phyloP scores from a whole-genome alignment of 1,140 invertebrate genomes.

The Eueides isabella region DNA sequence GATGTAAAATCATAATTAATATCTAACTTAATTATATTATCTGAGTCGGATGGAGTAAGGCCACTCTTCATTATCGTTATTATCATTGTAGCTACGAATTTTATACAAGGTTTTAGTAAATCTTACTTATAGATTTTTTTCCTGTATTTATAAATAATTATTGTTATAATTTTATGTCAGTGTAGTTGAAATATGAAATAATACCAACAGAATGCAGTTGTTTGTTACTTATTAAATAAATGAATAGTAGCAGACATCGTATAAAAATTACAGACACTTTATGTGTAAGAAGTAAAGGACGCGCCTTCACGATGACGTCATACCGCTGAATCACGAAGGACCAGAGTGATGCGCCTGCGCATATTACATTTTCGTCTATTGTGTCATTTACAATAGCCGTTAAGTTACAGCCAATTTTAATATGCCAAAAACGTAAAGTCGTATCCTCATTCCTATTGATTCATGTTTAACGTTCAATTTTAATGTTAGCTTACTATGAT shows the following conservation, averaged over 20 bases:
- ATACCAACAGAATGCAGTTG: neutral
- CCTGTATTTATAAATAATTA: neutral
- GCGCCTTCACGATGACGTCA: constrained; percentile 68
- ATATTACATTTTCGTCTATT: constrained; percentile 30
- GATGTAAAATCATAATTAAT: constrained; percentile 27
- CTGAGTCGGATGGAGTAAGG: constrained; percentile 69
- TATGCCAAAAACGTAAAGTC: constrained; percentile 38
- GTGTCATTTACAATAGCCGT: constrained; percentile 10
- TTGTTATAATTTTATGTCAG: neutral
- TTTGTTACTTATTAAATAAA: constrained; percentile 1
- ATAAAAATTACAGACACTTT: constrained; percentile 27
- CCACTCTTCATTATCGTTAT: constrained; percentile 66
- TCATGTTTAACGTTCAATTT: constrained; percentile 32
- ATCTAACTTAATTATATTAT: constrained; percentile 45
- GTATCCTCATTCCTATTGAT: constrained; percentile 42
- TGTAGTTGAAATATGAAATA: neutral
- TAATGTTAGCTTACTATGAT: constrained; percentile 14
- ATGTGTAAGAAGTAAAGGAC: constrained; percentile 59
- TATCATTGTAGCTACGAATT: constrained; percentile 60
- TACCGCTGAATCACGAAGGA: constrained; percentile 58
- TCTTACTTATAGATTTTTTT: constrained; percentile 34
- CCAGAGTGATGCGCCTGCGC: constrained; percentile 41
- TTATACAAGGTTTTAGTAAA: constrained; percentile 65
- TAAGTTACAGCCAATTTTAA: constrained; percentile 26
- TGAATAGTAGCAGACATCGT: constrained; percentile 8